Base-by-base conservation (phyloP, 2,113 vertebrate species). In the Hippocampus barbouri region DNA sequence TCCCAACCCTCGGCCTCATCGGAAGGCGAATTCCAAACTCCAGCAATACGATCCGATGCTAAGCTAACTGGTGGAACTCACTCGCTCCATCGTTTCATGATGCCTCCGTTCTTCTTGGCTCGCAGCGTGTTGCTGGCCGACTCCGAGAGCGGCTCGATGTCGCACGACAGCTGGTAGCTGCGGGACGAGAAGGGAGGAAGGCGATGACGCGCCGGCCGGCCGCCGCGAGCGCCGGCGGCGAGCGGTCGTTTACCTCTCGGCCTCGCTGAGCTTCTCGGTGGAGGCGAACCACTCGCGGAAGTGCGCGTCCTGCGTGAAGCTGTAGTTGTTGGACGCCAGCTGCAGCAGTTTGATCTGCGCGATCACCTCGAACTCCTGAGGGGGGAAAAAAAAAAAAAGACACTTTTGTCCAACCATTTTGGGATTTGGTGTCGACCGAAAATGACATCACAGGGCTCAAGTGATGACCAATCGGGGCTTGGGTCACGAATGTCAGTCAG, bases 61-160 rank as follows among this genome's bases (percentile, higher is more conserved):
- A 62, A 62, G 30, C 60, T 38, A 30, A 20, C 34, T 0, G 41
- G 2, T 1, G 34, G 5, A 23, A 93, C 96, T 94, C 69, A 99
- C 97, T 98, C 96, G 96, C 97, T 99, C 97, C 97, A 99, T 75
- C 97, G 93, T 68, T 99, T 99, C 81, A 98, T 96, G 74, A 98
- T 97, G 11, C 97, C 95, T 0, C 94, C 91, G 90, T 94, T 98
- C 82, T 98, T 99, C 94, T 95, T 98, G 9, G 93, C 93, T 71
- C 94, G 91, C 69, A 98, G 71, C 0, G 97, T 99, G 92, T 96
- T 97, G 90, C 94, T 95, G 72, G 95, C 96, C 0, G 95, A 97
- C 86, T 99, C 97, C 0, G 97, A 97, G 16, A 98, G 90, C 0
- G 97, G 96, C 88, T 99, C 97, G 0, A 98, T 96, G 84, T 98